phyloP scores from a whole-genome alignment of 1,140 invertebrate species.

The Scaptomyza montana region DNA sequence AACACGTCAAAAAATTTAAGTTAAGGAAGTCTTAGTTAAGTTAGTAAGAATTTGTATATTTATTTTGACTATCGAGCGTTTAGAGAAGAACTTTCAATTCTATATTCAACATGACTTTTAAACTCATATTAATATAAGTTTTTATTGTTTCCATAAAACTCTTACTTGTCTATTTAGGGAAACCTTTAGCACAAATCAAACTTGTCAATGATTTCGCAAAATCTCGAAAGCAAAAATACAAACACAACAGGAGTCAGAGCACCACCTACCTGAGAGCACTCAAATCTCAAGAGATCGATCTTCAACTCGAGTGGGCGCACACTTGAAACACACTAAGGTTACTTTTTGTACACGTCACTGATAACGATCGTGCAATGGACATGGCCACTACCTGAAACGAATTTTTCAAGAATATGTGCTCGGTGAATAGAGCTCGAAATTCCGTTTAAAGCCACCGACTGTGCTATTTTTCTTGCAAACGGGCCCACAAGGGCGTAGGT shows the following conservation, averaged over 20 bases:
- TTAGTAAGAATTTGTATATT: background rate
- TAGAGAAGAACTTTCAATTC: too few relatives aligned
- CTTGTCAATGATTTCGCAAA: constrained; percentile 58
- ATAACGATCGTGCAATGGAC: constrained; percentile 58
- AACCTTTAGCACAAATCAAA: constrained; percentile 8
- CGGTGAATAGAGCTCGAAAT: constrained; percentile 54
- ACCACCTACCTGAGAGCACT: constrained; percentile 70
- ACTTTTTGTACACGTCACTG: constrained; percentile 45
- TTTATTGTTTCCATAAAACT: background rate
- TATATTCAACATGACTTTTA: too few relatives aligned
- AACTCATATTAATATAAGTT: too few relatives aligned
- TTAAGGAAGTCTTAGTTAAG: too few relatives aligned
- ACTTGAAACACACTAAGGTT: constrained; percentile 60
- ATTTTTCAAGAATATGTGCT: constrained; percentile 48
- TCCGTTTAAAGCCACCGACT: constrained; percentile 80
- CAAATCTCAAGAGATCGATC: constrained; percentile 68
- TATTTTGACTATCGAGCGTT: too few relatives aligned
- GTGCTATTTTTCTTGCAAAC: constrained; percentile 54
- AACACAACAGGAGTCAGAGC: constrained; percentile 43
- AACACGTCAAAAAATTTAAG: too few relatives aligned
- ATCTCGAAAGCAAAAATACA: constrained; percentile 22
- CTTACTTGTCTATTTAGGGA: background rate
- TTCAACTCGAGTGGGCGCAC: constrained; percentile 77
- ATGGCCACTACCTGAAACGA: constrained; percentile 35
- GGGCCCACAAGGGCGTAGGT: constrained; percentile 76